Conservation (phyloP, 53 echinoderm and acorn worm species). For the Echinarachnius parma region DNA sequence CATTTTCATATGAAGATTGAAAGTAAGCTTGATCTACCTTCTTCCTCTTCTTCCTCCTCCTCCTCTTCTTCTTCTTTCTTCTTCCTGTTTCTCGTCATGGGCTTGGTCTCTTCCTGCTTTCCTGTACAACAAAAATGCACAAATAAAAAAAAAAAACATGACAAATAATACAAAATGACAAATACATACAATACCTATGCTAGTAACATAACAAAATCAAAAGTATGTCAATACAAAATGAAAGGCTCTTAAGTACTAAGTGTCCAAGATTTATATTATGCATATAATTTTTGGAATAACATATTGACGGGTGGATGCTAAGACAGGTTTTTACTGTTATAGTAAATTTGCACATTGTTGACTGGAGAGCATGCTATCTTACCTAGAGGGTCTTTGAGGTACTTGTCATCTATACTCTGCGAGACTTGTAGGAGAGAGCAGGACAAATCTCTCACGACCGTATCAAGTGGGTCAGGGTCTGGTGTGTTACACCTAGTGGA, state of each 20-base stretch:
- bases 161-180: neutral
- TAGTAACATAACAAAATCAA: no score
- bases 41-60: conserved; percentile 59
- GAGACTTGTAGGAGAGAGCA: conserved; percentile 89
- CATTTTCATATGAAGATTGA: no score
- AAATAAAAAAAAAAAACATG: neutral
- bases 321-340: no score
- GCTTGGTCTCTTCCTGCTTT: conserved; percentile 60
- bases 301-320: no score
- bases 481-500: conserved; percentile 91
- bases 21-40: no score
- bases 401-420: conserved; percentile 83
- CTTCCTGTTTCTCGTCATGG: conserved; percentile 54
- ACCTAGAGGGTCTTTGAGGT: conserved; percentile 87
- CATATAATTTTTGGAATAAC: no score
- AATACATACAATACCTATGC: neutral
- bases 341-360: no score
- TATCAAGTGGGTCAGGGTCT: conserved; percentile 46
- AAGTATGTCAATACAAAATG: no score
- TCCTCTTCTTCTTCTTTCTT: conserved; percentile 59
- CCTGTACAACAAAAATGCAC: conserved; percentile 37
- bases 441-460: conserved; percentile 82
- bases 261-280: no score
- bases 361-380: conserved; percentile 6
- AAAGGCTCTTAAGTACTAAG: no score